Evolutionary conservation across 1,140 invertebrate genomes (phyloP).

Genomic region (Leguminivora glycinivorella): DNA sequence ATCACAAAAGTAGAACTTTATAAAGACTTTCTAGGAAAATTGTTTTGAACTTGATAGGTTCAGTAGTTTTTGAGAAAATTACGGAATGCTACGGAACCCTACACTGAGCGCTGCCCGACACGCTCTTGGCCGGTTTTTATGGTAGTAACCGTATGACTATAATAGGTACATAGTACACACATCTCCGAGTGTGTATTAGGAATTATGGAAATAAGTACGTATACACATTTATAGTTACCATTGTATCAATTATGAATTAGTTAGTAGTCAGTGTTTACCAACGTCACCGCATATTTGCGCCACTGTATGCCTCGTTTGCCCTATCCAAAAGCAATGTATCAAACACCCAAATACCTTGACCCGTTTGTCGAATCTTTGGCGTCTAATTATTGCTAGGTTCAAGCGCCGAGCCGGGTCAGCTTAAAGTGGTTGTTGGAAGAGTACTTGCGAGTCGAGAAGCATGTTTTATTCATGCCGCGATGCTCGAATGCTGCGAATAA

Average conservation of each 20-base stretch:
- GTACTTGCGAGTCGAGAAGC: conserved; percentile 51
- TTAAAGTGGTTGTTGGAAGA: conserved; percentile 42
- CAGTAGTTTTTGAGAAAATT: too few species aligned
- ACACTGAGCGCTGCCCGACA: too few species aligned
- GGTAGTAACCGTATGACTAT: too few species aligned
- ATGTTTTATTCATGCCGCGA: conserved; percentile 73
- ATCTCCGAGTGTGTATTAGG: too few species aligned
- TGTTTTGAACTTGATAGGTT: too few species aligned
- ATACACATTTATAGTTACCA: too few species aligned
- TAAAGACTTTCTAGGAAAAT: too few species aligned
- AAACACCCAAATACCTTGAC: conserved; percentile 38
- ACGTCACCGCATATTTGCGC: conserved; percentile 53
- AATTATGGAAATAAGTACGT: too few species aligned
- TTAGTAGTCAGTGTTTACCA: conserved; percentile 51
- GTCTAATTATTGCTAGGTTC: conserved; percentile 1
- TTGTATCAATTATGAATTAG: conserved; percentile 42
- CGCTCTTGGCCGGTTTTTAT: too few species aligned
- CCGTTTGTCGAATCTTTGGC: not conserved
- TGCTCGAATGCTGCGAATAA: conserved; percentile 59
- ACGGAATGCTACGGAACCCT: too few species aligned
- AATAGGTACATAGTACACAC: too few species aligned
- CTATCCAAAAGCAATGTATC: conserved; percentile 37
- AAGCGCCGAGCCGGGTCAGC: conserved; percentile 33
- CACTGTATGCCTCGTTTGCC: conserved; percentile 41
- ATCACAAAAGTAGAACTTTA: too few species aligned